Conservation (phyloP, 2,797 vertebrate species). For the Cephalopachus bancanus region DNA sequence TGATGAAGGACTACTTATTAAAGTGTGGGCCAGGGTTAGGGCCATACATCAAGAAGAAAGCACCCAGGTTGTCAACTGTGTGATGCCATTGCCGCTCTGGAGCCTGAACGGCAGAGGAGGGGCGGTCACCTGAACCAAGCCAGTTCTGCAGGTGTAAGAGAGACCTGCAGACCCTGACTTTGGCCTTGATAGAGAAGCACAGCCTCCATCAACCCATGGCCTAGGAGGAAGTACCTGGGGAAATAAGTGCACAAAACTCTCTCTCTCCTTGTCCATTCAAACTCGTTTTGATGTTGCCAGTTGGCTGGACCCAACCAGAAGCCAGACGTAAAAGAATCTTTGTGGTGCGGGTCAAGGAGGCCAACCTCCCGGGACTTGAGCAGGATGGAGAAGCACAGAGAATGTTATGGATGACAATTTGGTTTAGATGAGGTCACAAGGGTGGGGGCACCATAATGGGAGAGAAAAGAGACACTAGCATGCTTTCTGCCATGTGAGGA, state of each 20-base stretch:
- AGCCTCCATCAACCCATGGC: too few relatives aligned
- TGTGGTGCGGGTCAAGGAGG: neutral
- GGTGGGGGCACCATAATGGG: neutral
- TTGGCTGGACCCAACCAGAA: neutral
- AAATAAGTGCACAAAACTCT: neutral
- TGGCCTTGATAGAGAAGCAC: neutral
- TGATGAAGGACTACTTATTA: neutral
- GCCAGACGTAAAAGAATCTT: neutral
- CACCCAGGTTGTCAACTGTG: neutral
- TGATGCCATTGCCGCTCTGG: neutral
- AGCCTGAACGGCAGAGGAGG: neutral
- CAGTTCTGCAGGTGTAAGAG: neutral
- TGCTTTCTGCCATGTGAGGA: fast-evolving
- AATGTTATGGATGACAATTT: neutral
- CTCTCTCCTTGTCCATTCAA: neutral
- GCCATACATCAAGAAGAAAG: neutral
- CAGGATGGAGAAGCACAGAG: neutral
- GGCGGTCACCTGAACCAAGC: neutral
- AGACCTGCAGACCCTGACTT: too few relatives aligned
- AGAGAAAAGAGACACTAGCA: neutral
- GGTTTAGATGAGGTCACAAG: neutral
- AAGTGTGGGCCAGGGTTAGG: neutral
- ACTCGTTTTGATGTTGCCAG: neutral
- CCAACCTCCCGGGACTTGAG: neutral
- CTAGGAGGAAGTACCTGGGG: too few relatives aligned